Evolutionary conservation across 1,140 invertebrate genomes (phyloP), one percentile per base, ranked within the genome.

Genomic region (Philaenus spumarius): DNA sequence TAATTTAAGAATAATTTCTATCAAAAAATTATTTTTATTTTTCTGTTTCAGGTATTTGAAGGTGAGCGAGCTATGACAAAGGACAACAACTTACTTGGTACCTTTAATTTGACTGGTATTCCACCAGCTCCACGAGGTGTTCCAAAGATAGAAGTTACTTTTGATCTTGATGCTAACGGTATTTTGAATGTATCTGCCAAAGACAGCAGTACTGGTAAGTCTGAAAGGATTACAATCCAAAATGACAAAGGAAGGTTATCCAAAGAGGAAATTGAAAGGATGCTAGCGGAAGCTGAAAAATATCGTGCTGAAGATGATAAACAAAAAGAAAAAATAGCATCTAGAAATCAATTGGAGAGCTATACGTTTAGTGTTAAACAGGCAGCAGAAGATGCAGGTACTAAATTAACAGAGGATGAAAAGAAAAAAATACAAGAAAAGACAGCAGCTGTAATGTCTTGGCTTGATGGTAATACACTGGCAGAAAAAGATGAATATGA

Each of bases 211-310:
- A 89, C 86, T 2, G 87, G 87, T 17, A 85, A 82, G 55, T 81
- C 80, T 1, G 86, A 90, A 67, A 82, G 82, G 64, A 89, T 90
- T 57, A 85, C 88, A 23, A 96, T 96, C 55, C 93, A 89, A 20
- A 97, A 97, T 68, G 93, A 97, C 68, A 95, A 95, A 71, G 92
- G 93, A 2, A 82, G 93, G 19, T 76, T 97, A 2, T 86, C 83
- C 20, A 93, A 95, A 69, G 87, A 88, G 22, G 93, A 97, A 66
- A 97, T 97, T 64, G 91, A 96, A 65, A 78, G 85, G 26, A 97
- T 97, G 94, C 78, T 97, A 11, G 72, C 78, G n/a, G 86, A 89
- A 30, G 85, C 86, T 7, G 82, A 86, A 34, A 78, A 78, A 39
- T 67, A 66, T 51, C 64, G 61, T 47, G 64, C 84, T 83, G 65